phyloP scores from a whole-genome alignment of 2,113 vertebrate species.

The Varanus komodoensis region DNA sequence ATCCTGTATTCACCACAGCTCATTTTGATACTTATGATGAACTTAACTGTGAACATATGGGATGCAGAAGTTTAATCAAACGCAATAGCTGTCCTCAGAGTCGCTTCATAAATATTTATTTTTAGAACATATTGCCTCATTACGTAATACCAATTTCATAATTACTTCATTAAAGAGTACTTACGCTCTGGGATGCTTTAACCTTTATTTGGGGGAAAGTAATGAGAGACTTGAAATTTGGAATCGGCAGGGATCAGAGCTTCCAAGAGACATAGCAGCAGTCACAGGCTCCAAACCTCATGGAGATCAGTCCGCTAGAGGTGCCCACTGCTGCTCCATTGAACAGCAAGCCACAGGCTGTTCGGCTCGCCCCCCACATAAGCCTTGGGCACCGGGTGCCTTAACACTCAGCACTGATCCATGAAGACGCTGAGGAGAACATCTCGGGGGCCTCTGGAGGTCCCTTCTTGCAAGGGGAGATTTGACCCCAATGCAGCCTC shows the following conservation, averaged over 20 bases:
- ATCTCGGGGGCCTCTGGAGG: too few relatives aligned
- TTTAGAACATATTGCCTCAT: slow-evolving; percentile 10
- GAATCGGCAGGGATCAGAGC: background rate
- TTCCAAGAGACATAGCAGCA: too few relatives aligned
- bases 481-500: too few relatives aligned
- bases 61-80: slow-evolving; percentile 10
- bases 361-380: too few relatives aligned
- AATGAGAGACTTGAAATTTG: background rate
- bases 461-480: too few relatives aligned
- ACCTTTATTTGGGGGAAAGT: slow-evolving; percentile 11
- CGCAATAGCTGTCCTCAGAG: background rate
- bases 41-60: background rate
- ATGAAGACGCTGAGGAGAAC: too few relatives aligned
- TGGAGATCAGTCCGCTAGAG: background rate
- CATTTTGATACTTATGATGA: background rate
- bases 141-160: slow-evolving; percentile 39
- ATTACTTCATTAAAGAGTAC: slow-evolving; percentile 26
- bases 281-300: background rate
- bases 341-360: background rate
- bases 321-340: background rate
- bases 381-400: background rate
- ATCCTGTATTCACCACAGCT: background rate
- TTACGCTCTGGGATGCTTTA: background rate
- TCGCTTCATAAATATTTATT: slow-evolving; percentile 9
- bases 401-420: background rate